Evolutionary conservation across 2,888 invertebrate genomes (phyloP).

Genomic region (Sthenelais limicola): DNA sequence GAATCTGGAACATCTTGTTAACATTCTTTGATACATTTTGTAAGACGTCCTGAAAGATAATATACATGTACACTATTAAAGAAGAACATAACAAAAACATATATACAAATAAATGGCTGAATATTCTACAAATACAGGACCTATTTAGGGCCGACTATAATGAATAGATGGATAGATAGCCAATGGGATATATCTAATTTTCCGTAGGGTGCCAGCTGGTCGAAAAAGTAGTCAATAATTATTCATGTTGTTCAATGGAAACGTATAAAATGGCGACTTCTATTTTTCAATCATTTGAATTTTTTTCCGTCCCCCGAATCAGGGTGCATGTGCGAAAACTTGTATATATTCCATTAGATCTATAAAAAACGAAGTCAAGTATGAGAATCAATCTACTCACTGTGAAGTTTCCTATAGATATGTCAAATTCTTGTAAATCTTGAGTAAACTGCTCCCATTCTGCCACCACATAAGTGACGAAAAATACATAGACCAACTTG

Average conservation of each 20-base stretch:
- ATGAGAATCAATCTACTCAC: slow-evolving; percentile 7
- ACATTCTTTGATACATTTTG: slow-evolving; percentile 29
- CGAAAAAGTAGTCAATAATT: too few species aligned
- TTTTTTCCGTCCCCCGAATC: not conserved
- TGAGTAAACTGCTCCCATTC: slow-evolving; percentile 91
- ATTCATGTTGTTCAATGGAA: not conserved
- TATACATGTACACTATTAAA: slow-evolving; percentile 7
- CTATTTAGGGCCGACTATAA: too few species aligned
- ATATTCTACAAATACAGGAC: too few species aligned
- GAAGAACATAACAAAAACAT: too few species aligned
- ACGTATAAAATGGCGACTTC: not conserved
- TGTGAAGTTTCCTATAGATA: slow-evolving; percentile 92
- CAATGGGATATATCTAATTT: too few species aligned
- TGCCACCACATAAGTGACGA: slow-evolving; percentile 71
- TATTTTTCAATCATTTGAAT: not conserved
- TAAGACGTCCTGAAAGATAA: slow-evolving; percentile 43
- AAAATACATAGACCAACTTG: slow-evolving; percentile 87
- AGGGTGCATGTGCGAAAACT: not conserved
- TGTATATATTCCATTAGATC: not conserved
- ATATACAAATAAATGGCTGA: too few species aligned
- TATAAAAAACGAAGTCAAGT: not conserved
- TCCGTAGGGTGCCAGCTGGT: too few species aligned
- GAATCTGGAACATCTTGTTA: slow-evolving; percentile 21
- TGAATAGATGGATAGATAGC: too few species aligned
- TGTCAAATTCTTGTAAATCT: slow-evolving; percentile 88